Evolutionary conservation across 2,797 vertebrate genomes (phyloP).

Genomic region (Rallus crepitans): DNA sequence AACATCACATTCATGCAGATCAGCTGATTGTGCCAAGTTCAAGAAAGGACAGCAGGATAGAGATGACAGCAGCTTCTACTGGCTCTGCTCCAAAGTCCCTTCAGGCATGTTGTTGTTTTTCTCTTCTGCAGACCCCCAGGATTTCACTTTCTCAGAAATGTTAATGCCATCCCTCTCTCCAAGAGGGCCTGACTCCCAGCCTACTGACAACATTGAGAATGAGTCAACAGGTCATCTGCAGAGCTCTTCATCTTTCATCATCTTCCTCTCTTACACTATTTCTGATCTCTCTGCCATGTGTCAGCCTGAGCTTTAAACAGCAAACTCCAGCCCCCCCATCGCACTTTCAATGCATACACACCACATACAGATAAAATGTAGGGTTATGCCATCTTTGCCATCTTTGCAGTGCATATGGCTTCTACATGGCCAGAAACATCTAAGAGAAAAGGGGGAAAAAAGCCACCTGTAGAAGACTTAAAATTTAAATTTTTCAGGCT

Average conservation of each 20-base stretch:
- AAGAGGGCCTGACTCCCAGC: not conserved
- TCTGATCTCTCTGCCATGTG: not conserved
- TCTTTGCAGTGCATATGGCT: not conserved
- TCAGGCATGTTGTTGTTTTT: conserved; percentile 48
- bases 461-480: not conserved
- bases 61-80: conserved; percentile 59
- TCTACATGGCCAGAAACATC: not conserved
- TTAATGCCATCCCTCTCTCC: not conserved
- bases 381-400: not conserved
- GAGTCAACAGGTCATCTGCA: not conserved
- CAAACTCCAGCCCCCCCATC: not conserved
- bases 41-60: conserved; percentile 68
- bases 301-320: not conserved
- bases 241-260: not conserved
- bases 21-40: conserved; percentile 71
- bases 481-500: not conserved
- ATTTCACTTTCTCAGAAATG: conserved; percentile 24
- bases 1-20: conserved; percentile 64
- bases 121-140: conserved; percentile 24
- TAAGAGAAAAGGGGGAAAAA: accelerated
- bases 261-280: not conserved
- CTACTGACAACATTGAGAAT: not conserved
- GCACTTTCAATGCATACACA: not conserved
- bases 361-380: not conserved
- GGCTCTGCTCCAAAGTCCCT: conserved; percentile 41